Evolutionary conservation across 2,113 vertebrate genomes (phyloP), one percentile per base, ranked within the genome.

Genomic region (Spea multiplicata): DNA sequence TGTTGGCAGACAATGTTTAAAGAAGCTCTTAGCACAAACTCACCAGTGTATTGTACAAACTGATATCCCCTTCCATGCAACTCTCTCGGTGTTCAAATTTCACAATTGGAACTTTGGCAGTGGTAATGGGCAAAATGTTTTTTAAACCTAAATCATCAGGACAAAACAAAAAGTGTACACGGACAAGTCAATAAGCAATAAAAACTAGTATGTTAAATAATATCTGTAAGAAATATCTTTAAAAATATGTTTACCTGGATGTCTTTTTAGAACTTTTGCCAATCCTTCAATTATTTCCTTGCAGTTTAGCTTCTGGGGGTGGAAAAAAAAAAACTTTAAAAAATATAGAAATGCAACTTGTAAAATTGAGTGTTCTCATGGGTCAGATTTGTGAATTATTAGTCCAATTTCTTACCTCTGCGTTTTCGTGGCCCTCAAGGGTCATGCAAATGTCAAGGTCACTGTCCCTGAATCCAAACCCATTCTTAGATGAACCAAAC

Each of bases 371-470:
- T 80, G 73, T 74, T 50, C 70, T 82, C 81, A 79, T 55, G 69
- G 55, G 69, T 30, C 30, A 30, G 30, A 83, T 2, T 73, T 82
- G 4, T 13, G 77, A 3, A 80, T 44, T 7, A 4, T 9, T 76
- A 74, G 75, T 44, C 65, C 46, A 8, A 65, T 0, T 7, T 70
- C 87, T 74, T 88, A 99, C 97, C 95, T 99, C 96, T 71, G 96
- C 96, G 14, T 95, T 96, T 87, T 98, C 95, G 10, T 98, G 96
- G 72, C 97, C 97, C 87, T 99, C 96, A 82, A 99, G 86, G 0
- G 97, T 99, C 97, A 99, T 99, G 88, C 97, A 99, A 88, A 99
- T 99, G 89, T 99, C 97, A 3, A 99, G 90, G 88, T 99, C 97
- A 48, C 97, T 99, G 91, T 99, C 96, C 4, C 95, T 96, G 89